These are phyloP conservation scores for Yponomeuta evonymella DNA, from an alignment of 2,888 invertebrate species.

Conservation along the genomic window DNA sequence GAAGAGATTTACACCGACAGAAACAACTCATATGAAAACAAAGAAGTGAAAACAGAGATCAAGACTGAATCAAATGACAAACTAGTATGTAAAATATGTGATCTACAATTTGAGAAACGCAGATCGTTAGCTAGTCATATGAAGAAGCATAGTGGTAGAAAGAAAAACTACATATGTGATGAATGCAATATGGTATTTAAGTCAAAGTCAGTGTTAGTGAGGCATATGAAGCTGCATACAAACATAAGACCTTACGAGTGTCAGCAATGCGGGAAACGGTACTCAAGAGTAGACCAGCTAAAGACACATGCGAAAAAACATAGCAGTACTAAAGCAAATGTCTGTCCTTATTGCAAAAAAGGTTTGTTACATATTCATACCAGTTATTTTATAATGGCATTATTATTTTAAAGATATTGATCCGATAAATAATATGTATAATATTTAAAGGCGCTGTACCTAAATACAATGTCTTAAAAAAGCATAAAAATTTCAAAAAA, in stretches of 20 bases:
- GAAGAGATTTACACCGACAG: not conserved
- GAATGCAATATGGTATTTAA: constrained; percentile 62
- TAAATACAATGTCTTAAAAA: too few relatives aligned
- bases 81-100: constrained; percentile 69
- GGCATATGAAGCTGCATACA: constrained; percentile 73
- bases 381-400: not conserved
- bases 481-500: too few relatives aligned
- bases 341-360: constrained; percentile 77
- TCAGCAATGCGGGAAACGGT: constrained; percentile 73
- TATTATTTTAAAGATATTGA: not conserved
- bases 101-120: constrained; percentile 66
- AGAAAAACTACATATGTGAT: constrained; percentile 58
- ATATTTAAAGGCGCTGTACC: too few relatives aligned
- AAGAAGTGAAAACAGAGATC: constrained; percentile 24
- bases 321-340: constrained; percentile 72
- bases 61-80: constrained; percentile 32
- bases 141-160: constrained; percentile 49
- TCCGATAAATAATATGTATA: too few relatives aligned
- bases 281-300: constrained; percentile 74
- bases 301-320: constrained; percentile 77
- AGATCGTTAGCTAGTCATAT: constrained; percentile 62
- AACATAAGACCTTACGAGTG: constrained; percentile 72
- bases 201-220: constrained; percentile 50
- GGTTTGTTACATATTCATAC: constrained; percentile 44
- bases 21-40: not conserved